Percentiles rank a stretch among this genome's conserved stretches.
Conservation (phyloP, 2,113 vertebrate species). For the Synodontis membranacea region DNA sequence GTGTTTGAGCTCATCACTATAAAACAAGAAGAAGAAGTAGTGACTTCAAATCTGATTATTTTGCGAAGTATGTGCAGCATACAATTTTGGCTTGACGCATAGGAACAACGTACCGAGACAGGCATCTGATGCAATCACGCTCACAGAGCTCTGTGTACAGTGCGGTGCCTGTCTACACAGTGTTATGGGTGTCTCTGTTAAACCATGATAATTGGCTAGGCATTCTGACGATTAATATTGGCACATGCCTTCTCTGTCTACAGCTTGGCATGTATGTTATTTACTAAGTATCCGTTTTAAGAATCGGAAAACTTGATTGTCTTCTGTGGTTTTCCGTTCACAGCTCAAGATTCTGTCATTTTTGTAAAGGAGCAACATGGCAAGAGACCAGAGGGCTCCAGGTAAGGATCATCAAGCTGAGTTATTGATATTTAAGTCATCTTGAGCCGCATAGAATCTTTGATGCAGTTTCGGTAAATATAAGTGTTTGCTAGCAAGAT, state of each 20-base stretch:
- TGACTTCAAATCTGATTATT: neutral
- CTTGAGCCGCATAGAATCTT: neutral
- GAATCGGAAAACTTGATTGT: neutral
- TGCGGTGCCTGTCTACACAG: neutral
- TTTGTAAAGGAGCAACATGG: constrained; percentile 86
- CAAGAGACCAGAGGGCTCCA: constrained; percentile 73
- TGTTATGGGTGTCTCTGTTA: neutral
- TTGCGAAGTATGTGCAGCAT: neutral
- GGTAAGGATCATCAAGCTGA: constrained; percentile 68
- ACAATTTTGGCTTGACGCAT: neutral
- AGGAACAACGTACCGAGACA: neutral
- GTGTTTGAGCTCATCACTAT: neutral
- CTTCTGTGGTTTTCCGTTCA: neutral
- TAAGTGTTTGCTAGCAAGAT: neutral
- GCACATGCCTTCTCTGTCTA: neutral
- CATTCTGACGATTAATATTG: neutral
- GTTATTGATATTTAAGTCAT: neutral
- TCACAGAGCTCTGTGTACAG: neutral
- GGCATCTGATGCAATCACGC: neutral
- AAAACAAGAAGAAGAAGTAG: neutral
- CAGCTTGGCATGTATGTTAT: neutral
- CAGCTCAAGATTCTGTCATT: constrained; percentile 85
- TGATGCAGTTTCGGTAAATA: neutral
- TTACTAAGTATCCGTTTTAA: neutral
- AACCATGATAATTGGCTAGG: neutral